These are phyloP conservation scores for Patagioenas fasciata DNA, from an alignment of 2,113 vertebrate species.

Conservation along the genomic window DNA sequence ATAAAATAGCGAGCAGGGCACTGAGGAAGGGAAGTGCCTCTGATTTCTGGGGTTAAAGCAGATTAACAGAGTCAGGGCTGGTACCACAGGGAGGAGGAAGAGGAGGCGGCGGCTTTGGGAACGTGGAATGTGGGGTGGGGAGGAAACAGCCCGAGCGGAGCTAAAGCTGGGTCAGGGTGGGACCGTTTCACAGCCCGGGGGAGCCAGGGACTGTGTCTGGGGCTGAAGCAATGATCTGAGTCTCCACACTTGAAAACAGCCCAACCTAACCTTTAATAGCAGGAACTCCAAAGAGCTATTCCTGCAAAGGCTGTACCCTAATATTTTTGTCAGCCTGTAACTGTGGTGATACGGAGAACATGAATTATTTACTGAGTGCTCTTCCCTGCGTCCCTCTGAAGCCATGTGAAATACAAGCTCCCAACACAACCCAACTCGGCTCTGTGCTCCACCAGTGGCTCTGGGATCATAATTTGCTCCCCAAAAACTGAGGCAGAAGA, in stretches of 20 bases:
- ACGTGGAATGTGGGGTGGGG: conserved; percentile 88
- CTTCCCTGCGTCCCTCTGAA: conserved; percentile 59
- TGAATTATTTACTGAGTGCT: not conserved
- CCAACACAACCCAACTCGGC: no score
- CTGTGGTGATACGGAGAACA: accelerated
- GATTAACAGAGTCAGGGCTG: conserved; percentile 72
- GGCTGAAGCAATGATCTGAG: conserved; percentile 19
- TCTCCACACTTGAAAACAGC: conserved; percentile 62
- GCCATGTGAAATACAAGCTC: not conserved
- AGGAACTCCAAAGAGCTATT: not conserved
- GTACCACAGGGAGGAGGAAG: conserved; percentile 47
- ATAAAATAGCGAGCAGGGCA: not conserved
- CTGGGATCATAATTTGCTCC: not conserved
- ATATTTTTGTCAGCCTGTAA: not conserved
- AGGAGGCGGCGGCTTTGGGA: conserved; percentile 80
- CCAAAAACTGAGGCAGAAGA: not conserved
- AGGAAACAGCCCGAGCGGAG: conserved; percentile 84
- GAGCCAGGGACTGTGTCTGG: conserved; percentile 41
- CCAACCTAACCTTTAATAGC: conserved; percentile 43
- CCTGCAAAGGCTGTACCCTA: not conserved
- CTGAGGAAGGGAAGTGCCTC: conserved; percentile 68
- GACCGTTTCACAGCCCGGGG: conserved; percentile 72
- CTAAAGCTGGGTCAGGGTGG: conserved; percentile 81
- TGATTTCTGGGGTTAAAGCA: conserved; percentile 82
- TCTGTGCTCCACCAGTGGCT: no score